Conservation (phyloP, 2,113 vertebrate genomes). For the Eulemur macaco region DNA sequence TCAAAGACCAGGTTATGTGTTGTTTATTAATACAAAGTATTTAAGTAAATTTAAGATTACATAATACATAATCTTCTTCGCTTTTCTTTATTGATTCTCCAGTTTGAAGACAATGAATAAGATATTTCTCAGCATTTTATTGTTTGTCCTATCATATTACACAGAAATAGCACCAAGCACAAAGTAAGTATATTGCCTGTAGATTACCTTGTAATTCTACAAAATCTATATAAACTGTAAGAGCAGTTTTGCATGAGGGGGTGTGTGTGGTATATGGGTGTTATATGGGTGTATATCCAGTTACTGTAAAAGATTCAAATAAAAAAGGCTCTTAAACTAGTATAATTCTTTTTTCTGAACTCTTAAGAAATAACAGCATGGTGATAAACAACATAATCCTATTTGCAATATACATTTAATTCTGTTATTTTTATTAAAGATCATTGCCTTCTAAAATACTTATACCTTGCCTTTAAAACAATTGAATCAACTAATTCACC, state of each 20-base stretch:
- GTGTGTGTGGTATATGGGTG: not conserved
- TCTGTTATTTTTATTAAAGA: not conserved
- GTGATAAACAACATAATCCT: not conserved
- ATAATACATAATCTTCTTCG: not conserved
- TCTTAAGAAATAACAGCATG: not conserved
- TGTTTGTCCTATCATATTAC: not conserved
- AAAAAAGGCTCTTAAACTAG: not conserved
- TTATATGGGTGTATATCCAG: not conserved
- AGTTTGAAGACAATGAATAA: not conserved
- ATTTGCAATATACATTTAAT: not conserved
- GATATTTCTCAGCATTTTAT: not conserved
- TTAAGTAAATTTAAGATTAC: not conserved
- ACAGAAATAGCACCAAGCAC: not conserved
- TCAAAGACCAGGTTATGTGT: not conserved
- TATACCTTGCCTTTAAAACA: slow-evolving; percentile 8
- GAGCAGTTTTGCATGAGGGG: not conserved
- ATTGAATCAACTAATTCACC: not conserved
- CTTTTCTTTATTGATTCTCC: not conserved
- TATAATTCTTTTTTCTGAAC: not conserved
- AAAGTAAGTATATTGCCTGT: not conserved
- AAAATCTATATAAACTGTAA: not conserved
- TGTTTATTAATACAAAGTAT: not conserved
- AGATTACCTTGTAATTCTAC: not conserved
- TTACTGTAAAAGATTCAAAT: not conserved
- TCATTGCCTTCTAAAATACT: not conserved